Percentiles rank a stretch among this genome's conserved stretches.
phyloP scores from a whole-genome alignment of 2,113 vertebrate species.

The Vulpes lagopus region DNA sequence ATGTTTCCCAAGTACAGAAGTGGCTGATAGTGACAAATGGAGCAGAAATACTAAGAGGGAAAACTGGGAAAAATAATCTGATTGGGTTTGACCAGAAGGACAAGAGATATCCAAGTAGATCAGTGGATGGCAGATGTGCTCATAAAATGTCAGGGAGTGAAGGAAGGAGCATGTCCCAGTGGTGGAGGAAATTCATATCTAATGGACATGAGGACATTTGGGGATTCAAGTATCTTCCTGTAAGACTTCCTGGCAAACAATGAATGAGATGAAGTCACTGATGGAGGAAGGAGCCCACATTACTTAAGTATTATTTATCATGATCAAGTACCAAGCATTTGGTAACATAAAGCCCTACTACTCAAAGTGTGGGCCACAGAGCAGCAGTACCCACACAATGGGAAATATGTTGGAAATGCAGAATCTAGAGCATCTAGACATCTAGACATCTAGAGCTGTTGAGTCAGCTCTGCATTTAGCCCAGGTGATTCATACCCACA shows the following conservation, averaged over 20 bases:
- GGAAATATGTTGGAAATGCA: neutral
- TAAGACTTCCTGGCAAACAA: neutral
- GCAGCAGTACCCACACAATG: neutral
- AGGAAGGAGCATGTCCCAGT: neutral
- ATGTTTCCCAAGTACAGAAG: neutral
- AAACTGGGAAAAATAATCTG: neutral
- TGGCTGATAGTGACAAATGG: neutral
- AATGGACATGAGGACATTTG: neutral
- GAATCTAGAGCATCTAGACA: neutral
- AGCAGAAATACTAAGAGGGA: neutral
- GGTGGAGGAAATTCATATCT: neutral
- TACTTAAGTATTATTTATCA: neutral
- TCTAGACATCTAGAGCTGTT: neutral
- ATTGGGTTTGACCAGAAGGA: neutral
- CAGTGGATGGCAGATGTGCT: too few relatives aligned
- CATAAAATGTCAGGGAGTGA: neutral
- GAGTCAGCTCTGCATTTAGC: neutral
- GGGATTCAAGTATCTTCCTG: neutral
- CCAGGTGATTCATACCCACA: neutral
- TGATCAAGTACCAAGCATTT: neutral
- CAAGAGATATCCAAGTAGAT: neutral
- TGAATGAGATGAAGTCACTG: neutral
- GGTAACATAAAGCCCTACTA: neutral
- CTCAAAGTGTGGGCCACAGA: neutral
- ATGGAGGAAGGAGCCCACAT: neutral